phyloP scores from a whole-genome alignment of 2,888 invertebrate species.

The Caenorhabditis drosophilae region DNA sequence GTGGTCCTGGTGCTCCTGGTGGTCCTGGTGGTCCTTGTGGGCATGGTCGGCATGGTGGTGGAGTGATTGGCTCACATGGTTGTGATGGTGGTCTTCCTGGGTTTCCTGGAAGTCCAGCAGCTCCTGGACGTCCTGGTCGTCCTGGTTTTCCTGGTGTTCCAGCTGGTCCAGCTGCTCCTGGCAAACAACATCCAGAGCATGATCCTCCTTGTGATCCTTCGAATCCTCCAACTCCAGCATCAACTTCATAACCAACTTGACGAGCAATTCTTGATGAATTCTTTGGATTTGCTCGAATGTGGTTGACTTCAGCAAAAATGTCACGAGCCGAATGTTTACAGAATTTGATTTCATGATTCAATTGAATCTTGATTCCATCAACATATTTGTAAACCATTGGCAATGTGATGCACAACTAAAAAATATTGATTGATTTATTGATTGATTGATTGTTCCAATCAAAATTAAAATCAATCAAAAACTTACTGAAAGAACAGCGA shows the following conservation, averaged over 20 bases:
- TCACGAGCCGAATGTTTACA: constrained; percentile 54
- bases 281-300: constrained; percentile 39
- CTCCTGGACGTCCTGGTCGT: constrained; percentile 48
- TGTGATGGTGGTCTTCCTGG: constrained; percentile 46
- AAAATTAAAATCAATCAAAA: not conserved
- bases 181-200: constrained; percentile 55
- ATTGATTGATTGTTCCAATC: too few relatives aligned
- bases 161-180: constrained; percentile 59
- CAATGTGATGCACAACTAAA: constrained; percentile 43
- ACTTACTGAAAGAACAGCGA: constrained; percentile 37
- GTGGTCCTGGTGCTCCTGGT: constrained; percentile 56
- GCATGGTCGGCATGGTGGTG: constrained; percentile 55
- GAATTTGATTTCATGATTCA: constrained; percentile 50
- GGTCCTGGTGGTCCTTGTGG: constrained; percentile 50
- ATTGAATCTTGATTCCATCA: constrained; percentile 41
- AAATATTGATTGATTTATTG: not conserved
- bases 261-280: constrained; percentile 49
- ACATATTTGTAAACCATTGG: constrained; percentile 54
- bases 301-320: constrained; percentile 57
- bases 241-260: constrained; percentile 49
- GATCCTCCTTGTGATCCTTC: constrained; percentile 34
- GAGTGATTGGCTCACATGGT: constrained; percentile 53
- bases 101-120: constrained; percentile 54
- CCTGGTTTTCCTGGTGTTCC: constrained; percentile 60
- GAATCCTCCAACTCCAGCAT: constrained; percentile 18